Percentiles rank a stretch among this genome's conserved stretches.
These are phyloP conservation scores for Chloebia gouldiae DNA, from an alignment of 2,113 vertebrate genomes.

Conservation along the genomic window DNA sequence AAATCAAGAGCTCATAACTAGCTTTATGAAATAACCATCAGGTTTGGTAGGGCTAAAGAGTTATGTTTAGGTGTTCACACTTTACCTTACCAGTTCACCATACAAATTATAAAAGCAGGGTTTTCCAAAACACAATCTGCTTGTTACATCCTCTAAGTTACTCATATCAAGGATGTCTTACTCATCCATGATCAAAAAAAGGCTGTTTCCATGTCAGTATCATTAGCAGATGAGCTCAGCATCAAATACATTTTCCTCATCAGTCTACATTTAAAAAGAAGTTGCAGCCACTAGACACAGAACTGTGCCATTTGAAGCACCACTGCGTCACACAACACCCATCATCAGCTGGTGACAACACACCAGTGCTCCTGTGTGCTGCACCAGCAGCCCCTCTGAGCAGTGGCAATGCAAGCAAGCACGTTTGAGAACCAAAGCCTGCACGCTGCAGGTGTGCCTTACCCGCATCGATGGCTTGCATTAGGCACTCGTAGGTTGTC, in stretches of 20 bases:
- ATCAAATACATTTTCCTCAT: not conserved
- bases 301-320: not conserved
- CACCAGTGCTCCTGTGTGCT: not conserved
- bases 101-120: not conserved
- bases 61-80: not conserved
- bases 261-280: not conserved
- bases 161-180: not conserved
- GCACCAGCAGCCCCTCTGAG: not conserved
- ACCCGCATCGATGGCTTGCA: constrained; percentile 98
- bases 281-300: not conserved
- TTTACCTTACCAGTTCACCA: not conserved
- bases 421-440: not conserved
- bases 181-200: not conserved
- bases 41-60: not conserved
- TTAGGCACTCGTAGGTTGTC: constrained; percentile 96
- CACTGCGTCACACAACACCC: not conserved
- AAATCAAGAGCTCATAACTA: not conserved
- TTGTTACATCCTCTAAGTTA: not conserved
- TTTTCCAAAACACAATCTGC: not conserved
- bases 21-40: not conserved
- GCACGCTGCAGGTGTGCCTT: not conserved
- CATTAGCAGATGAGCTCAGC: not conserved
- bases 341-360: not conserved
- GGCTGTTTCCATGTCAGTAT: not conserved
- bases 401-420: not conserved